Evolutionary conservation across 1,140 invertebrate genomes (phyloP), one percentile per base, ranked within the genome.

Genomic region (Drosophila insularis): DNA sequence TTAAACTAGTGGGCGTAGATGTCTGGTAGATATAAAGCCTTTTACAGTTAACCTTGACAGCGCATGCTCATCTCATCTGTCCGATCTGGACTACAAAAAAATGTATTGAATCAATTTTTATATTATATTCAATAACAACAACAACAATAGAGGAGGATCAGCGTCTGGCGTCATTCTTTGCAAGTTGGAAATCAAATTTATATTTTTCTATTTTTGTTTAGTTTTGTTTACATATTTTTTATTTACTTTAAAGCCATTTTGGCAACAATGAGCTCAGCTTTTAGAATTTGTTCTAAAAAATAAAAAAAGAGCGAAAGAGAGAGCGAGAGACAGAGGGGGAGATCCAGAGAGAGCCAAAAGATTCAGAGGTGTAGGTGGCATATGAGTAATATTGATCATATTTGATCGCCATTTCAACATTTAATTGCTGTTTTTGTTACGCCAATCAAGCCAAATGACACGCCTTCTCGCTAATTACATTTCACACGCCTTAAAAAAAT

Each of bases 161-260:
- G 13, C 54, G 68, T 61, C 71, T 75, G 72, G 74, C 73, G 73
- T 75, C 73, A 75, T 75, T 75, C 59, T 37, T n/a, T 39, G 27
- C 61, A 69, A 63, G 71, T 74, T 32, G 58, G 62, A 74, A 71
- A 74, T 27, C 4, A 68, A 76, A 75, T 66, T 68, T 11, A 63
- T 56, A 40, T 65, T 59, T 65, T 59, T 67, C 17, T 74, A 65
- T 56, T 61, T 60, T 46, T 54, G 19, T 21, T 55, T 56, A 40
- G 68, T 85, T 78, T 27, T 62, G 78, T 87, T 86, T 78, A 78
- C 67, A 69, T 75, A 75, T 86, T 86, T 86, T 63, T 81, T 66
- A 71, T 85, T 75, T 68, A 39, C 74, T 67, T 81, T 68, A 74
- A 73, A 75, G 74, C 67, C 40, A 68, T 31, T 69, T 68, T 31